Evolutionary conservation across 2,797 vertebrate species (phyloP).

Genomic region (Gallinago solitaria): DNA sequence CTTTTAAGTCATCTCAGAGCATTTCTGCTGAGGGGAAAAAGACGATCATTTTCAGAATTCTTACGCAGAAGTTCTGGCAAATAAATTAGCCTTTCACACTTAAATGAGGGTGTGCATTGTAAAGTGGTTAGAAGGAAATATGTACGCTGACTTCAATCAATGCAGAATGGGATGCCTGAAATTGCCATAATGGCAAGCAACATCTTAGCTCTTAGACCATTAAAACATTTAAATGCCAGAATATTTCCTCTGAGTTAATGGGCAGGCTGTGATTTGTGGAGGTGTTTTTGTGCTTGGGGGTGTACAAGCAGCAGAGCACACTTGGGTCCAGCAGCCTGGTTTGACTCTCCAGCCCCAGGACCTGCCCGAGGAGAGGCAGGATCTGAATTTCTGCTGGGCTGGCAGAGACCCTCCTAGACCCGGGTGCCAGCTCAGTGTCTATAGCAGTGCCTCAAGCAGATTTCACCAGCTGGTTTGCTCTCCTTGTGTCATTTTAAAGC

Average conservation of each 20-base stretch:
- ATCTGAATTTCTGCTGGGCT: background rate
- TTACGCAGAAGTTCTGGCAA: conserved; percentile 35
- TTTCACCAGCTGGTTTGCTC: background rate
- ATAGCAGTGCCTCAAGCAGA: background rate
- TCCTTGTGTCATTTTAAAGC: background rate
- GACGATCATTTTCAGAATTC: background rate
- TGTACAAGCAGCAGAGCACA: background rate
- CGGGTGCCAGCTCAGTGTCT: background rate
- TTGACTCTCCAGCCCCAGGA: background rate
- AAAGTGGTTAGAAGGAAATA: background rate
- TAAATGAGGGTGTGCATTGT: background rate
- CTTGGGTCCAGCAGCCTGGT: background rate
- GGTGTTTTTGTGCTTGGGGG: background rate
- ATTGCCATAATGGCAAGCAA: background rate
- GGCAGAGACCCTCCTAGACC: rapidly evolving
- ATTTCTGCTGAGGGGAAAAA: background rate
- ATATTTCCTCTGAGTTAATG: background rate
- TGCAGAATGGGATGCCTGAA: background rate
- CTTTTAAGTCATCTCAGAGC: background rate
- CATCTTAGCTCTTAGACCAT: background rate
- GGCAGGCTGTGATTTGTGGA: background rate
- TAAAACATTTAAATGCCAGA: background rate
- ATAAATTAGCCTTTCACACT: conserved; percentile 35
- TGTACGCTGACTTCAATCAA: background rate
- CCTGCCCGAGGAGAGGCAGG: background rate